Percentiles rank a stretch among this genome's conserved stretches.
phyloP scores from a whole-genome alignment of 2,797 vertebrate genomes.

The Capromys pilorides region DNA sequence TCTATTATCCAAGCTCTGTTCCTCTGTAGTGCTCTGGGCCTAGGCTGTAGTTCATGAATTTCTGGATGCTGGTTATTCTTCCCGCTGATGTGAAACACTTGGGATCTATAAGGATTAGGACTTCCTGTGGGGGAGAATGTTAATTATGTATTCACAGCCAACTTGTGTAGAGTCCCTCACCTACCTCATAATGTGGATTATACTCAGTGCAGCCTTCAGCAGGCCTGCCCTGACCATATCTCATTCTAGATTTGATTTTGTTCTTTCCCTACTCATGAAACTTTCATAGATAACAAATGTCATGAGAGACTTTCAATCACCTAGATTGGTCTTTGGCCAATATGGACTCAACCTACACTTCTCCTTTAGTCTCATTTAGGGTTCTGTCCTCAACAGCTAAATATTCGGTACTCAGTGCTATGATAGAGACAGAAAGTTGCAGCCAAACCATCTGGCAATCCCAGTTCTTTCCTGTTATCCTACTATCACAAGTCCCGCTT shows the following conservation, averaged over 20 bases:
- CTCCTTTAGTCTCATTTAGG: constrained; percentile 13
- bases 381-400: not conserved
- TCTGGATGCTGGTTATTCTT: no score
- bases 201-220: not conserved
- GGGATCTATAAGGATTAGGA: no score
- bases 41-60: no score
- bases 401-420: not conserved
- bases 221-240: not conserved
- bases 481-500: not conserved
- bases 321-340: constrained; percentile 1
- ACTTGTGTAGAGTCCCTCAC: no score
- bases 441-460: not conserved
- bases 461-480: not conserved
- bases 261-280: not conserved
- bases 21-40: no score
- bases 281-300: constrained; percentile 23
- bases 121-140: no score
- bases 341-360: not conserved
- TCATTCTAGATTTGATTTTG: not conserved
- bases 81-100: no score
- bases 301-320: not conserved
- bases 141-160: no score
- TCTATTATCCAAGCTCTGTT: no score
- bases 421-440: constrained; percentile 34
- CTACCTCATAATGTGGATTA: not conserved